These are phyloP conservation scores for Ophion slaviceki DNA, from an alignment of 2,888 invertebrate genomes.

Conservation along the genomic window DNA sequence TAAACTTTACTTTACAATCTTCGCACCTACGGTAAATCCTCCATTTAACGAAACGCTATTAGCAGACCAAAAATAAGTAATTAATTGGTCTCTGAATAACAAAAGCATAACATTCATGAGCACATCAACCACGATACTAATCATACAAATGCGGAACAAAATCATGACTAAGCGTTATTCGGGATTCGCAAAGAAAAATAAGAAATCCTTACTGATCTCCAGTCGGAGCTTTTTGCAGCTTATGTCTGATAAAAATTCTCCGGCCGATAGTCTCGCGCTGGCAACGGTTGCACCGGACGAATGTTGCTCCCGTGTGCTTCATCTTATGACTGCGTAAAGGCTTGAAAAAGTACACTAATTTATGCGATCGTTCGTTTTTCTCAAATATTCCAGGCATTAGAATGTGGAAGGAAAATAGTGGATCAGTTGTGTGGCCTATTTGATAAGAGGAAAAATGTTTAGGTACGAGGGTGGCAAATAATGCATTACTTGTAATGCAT, in stretches of 20 bases:
- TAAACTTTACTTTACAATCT: slow-evolving; percentile 76
- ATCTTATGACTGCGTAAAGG: slow-evolving; percentile 69
- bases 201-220: slow-evolving; percentile 72
- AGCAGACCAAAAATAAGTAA: background rate
- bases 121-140: background rate
- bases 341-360: slow-evolving; percentile 34
- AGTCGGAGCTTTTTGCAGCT: slow-evolving; percentile 71
- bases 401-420: too few relatives aligned
- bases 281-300: slow-evolving; percentile 74
- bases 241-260: slow-evolving; percentile 75
- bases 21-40: slow-evolving; percentile 72
- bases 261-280: slow-evolving; percentile 74
- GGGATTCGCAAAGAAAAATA: background rate
- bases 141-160: background rate
- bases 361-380: background rate
- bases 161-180: background rate
- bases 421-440: too few relatives aligned
- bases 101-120: background rate
- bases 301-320: slow-evolving; percentile 71
- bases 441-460: too few relatives aligned
- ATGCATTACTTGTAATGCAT: too few relatives aligned
- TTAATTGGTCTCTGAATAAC: background rate
- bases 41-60: slow-evolving; percentile 7
- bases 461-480: too few relatives aligned
- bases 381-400: slow-evolving; percentile 16